Base-by-base conservation (phyloP, 2,888 invertebrate genomes). In the Drosophila kokeensis region DNA sequence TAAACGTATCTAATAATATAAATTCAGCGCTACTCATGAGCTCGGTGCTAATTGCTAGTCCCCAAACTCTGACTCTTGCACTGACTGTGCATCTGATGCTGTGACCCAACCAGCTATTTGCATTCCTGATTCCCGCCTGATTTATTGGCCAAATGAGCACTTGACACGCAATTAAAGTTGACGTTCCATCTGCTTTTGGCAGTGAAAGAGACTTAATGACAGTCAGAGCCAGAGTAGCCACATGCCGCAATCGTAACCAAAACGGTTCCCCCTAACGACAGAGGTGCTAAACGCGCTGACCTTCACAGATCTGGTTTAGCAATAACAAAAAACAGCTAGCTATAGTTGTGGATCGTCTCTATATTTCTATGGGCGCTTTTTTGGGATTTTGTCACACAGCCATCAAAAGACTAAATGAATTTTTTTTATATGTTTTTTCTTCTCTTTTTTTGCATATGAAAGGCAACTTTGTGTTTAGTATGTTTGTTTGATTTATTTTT, bases 1-100 rank as follows among this genome's bases (percentile, higher is more conserved):
- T 86, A 83, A 86, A 82, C 63, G 83, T 65, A 66, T 85, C 85
- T 83, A 82, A 86, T 85, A 85, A 87, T 87, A 86, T 83, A 85
- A 87, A 81, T 86, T 69, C 73, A 67, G 38, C 59, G 53, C 60
- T 71, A 75, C 81, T 87, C 77, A 81, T 81, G 75, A 66, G 87
- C 61, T 78, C 62, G 61, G 65, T 66, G 72, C 81, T 87, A 87
- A 87, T 87, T 87, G 87, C 84, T 68, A 63, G 38, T 64, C 63
- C n/a, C 52, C n/a, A 53, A 29, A 60, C 18, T 40, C 42, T 11
- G 54, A 38, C 15, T 24, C 32, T 53, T 42, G 21, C 42, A 42
- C 42, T 42, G 21, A 21, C 42, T 11, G 8, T 42, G 55, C 18
- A 8, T 34, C 5, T 24, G 49, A 49, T 10, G 40, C 45, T 58